Evolutionary conservation across 1,140 invertebrate genomes (phyloP), one percentile per base, ranked within the genome.

Genomic region (Pissodes strobi): DNA sequence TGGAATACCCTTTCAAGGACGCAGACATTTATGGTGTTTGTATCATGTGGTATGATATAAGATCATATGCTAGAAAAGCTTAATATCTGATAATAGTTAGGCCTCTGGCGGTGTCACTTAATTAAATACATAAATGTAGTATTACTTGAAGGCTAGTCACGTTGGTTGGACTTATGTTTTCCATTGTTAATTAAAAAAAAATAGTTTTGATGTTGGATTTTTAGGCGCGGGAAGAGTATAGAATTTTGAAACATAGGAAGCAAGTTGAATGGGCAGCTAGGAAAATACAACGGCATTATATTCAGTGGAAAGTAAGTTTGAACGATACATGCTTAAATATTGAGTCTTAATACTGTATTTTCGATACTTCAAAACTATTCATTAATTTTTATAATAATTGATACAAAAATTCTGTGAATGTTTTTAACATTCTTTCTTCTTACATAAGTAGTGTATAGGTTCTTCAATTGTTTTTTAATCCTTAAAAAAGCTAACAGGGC

Each of bases 281-380:
- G 58, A 80, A 89, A 27, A 90, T 91, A 64, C 83, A 87, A 68
- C 83, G 81, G 58, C 83, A 84, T 72, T 90, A 87, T 76, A 81
- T 85, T 23, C 83, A 84, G 71, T 87, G 85, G 88, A 85, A 88
- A 82, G 86, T 88, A 77, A 76, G 79, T 68, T 73, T 5, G n/a
- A n/a, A n/a, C n/a, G n/a, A n/a, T n/a, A n/a, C n/a, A n/a, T n/a
- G n/a, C n/a, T n/a, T n/a, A n/a, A n/a, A n/a, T n/a, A n/a, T n/a
- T n/a, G n/a, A n/a, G n/a, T n/a, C n/a, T n/a, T n/a, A n/a, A n/a
- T n/a, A n/a, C n/a, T n/a, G n/a, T n/a, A n/a, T n/a, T n/a, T n/a
- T n/a, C n/a, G n/a, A n/a, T n/a, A n/a, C n/a, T n/a, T n/a, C n/a
- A n/a, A n/a, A n/a, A n/a, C n/a, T n/a, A n/a, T n/a, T n/a, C 25